Conservation (phyloP, 2,888 invertebrate genomes). For the Dasysyrphus tricinctus region DNA sequence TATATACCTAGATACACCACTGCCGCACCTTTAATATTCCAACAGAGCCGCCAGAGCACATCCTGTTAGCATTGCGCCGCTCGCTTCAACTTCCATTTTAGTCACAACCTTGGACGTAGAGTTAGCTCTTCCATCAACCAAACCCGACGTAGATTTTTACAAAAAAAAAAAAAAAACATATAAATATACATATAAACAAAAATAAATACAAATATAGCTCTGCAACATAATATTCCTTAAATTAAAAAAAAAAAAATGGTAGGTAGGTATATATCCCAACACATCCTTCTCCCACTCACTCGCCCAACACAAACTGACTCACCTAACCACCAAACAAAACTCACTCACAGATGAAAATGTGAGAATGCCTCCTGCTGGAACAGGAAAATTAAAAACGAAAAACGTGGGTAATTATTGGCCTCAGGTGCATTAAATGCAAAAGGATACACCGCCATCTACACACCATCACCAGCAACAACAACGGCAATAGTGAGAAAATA, state of each 20-base stretch:
- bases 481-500: constrained; percentile 69
- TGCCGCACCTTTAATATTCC: constrained; percentile 65
- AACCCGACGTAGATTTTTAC: constrained; percentile 20
- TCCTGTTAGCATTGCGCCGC: constrained; percentile 63
- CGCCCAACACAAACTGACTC: constrained; percentile 1
- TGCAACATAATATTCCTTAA: constrained; percentile 69
- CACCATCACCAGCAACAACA: constrained; percentile 43
- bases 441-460: constrained; percentile 71
- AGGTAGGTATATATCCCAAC: constrained; percentile 24
- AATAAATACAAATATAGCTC: constrained; percentile 33
- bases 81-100: constrained; percentile 64
- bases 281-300: constrained; percentile 45
- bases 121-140: constrained; percentile 31
- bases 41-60: constrained; percentile 44
- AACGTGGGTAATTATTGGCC: constrained; percentile 79
- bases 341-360: constrained; percentile 54
- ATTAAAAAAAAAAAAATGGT: constrained; percentile 56
- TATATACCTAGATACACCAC: background rate
- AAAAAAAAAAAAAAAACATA: constrained; percentile 38
- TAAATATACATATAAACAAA: constrained; percentile 33
- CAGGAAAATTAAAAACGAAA: constrained; percentile 78
- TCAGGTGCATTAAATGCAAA: constrained; percentile 78
- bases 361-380: constrained; percentile 72
- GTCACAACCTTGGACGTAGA: constrained; percentile 71
- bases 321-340: constrained; percentile 41